Base-by-base conservation (phyloP, 1,140 invertebrate genomes). In the Anoplolepis gracilipes region DNA sequence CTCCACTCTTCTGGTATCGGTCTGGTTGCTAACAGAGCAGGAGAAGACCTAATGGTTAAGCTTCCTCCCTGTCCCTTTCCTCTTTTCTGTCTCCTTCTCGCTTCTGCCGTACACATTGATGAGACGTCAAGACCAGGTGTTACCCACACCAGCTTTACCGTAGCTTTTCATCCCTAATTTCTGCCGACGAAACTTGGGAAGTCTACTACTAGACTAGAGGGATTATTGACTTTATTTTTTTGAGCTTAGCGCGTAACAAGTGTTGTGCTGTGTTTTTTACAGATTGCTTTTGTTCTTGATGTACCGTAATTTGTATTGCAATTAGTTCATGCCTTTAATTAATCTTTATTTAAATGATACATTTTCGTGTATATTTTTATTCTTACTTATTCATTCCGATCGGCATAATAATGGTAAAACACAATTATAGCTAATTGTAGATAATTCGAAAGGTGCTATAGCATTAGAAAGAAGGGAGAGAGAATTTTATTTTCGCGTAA, bases 51-150 rank as follows among this genome's bases (percentile, higher is more conserved):
- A 79, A 79, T 22, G 42, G 46, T 69, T 79, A 82, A 82, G 67
- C 78, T 72, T 22, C 53, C 57, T 59, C 78, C 13, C 42, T n/a
- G 28, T 65, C 62, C 16, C 46, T 22, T 55, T 46, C 28, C 39
- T 49, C 64, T 85, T 69, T 65, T 11, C 77, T 77, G 79, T 30
- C 57, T 49, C 73, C 42, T 53, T 89, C 84, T 64, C 36, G 6
- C 39, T 78, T 84, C 3, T 36, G 30, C 49, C 42, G 65, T 61
- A 25, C 88, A 92, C 88, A 92, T 92, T 92, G 93, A 93, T 89
- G 90, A 92, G 76, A 88, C 79, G 92, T 93, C 93, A 92, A 72
- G 82, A 62, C 84, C 93, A 93, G 92, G 91, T 93, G 93, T 89
- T 87, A 91, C 90, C 81, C 46, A 84, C 75, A 67, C 79, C 86